Base-by-base conservation (phyloP, 2,113 vertebrate species). In the Pogonocichla stellata region DNA sequence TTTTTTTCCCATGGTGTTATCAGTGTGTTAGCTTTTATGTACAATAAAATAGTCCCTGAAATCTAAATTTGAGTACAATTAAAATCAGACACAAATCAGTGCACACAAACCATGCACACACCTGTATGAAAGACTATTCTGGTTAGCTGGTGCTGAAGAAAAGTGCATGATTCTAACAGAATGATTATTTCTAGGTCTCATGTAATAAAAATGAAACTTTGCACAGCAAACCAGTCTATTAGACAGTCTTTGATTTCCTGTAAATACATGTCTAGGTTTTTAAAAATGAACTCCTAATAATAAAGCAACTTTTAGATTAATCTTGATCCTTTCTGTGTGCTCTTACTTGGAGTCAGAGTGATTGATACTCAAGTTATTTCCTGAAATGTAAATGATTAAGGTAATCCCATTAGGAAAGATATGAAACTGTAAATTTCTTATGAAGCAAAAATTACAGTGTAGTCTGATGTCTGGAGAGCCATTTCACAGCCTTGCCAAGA, bases 351-450 rank as follows among this genome's bases (percentile, higher is more conserved):
- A 96, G 92, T 95, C 94, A 93, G 90, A 54, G 73, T 95, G 90
- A 93, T 89, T 96, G 75, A 84, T 92, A 42, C 54, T 66, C n/a
- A 62, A 95, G 57, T 94, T 96, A 95, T 88, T 95, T 95, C 86
- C 91, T 97, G 81, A 71, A 97, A 97, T 83, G 82, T 93, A 97
- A 97, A 96, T 95, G 87, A 97, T 90, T 96, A 86, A 85, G 74
- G 88, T 96, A 97, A 92, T 97, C 22, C 57, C 71, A 97, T 94
- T 97, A 96, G 82, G 58, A 97, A 97, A 95, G 90, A 92, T 83
- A 95, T 90, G 96, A 96, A 71, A 96, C 36, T 62, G 54, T 95
- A 93, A 95, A 97, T 95, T 97, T 97, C 94, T 97, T 95, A 97
- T 97, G 94, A 97, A 93, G 90, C 94, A 94, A 91, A 94, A 97